Evolutionary conservation across 2,888 invertebrate species (phyloP), one percentile per base, ranked within the genome.

Genomic region (Arrhopalites spinosus): DNA sequence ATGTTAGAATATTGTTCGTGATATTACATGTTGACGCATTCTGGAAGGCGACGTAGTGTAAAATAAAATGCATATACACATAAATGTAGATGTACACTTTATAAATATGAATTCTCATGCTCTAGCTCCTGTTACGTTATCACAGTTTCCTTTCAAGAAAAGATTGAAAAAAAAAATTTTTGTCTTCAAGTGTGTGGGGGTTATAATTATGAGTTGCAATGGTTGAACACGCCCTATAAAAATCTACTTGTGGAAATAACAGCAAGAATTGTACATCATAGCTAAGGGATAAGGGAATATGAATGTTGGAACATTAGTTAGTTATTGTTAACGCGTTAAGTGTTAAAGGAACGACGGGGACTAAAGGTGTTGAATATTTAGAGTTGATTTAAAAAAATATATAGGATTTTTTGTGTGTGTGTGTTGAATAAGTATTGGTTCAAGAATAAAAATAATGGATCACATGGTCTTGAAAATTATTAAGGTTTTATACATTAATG

Each of bases 151-250:
- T 29, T 47, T 61, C 61, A 72, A 63, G 63, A n/a, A n/a, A n/a
- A n/a, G n/a, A n/a, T n/a, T 50, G 50, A 59, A 53, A 73, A 66
- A 25, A 17, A 29, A 73, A 67, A 53, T 73, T 59, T 50, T 50
- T 59, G 13, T 59, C 59, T 36, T 36, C 61, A 61, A 66, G 59
- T 67, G 74, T 67, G 73, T 74, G 74, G 74, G n/a, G 74, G 56
- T 74, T 74, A 59, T 74, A 74, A 67, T 74, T 74, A 67, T 74
- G 68, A 74, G 66, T 43, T 56, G 45, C 25, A 59, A 56, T 74
- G 74, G 47, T 53, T 53, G 74, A 53, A 74, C 74, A 74, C 74
- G 68, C 74, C 74, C 74, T 68, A 61, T 67, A 59, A 64, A 56
- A 36, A 59, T 71, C 59, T 66, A 43, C 66, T 71, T 30, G 63